Conservation (phyloP, 2,113 vertebrate species). For the Furnarius figulus region DNA sequence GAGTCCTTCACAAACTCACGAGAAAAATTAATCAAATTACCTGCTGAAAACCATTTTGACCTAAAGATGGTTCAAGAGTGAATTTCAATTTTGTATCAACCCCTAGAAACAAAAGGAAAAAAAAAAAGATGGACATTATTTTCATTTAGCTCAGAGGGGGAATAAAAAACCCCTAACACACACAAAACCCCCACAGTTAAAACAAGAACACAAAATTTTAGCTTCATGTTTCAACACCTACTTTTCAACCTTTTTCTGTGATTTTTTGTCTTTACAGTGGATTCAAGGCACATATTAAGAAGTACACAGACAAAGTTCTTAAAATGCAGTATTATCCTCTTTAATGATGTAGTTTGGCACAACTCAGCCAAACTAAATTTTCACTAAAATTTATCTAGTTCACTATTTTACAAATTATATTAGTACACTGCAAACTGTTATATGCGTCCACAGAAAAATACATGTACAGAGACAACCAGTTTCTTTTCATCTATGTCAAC, state of each 20-base stretch:
- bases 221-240: not conserved
- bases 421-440: not conserved
- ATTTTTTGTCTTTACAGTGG: not conserved
- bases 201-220: not conserved
- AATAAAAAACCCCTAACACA: not conserved
- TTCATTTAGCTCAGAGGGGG: not conserved
- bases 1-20: not conserved
- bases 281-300: not conserved
- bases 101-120: slow-evolving; percentile 74
- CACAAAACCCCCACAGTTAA: not conserved
- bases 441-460: not conserved
- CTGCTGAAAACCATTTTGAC: slow-evolving; percentile 98
- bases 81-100: slow-evolving; percentile 97
- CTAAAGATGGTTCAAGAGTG: slow-evolving; percentile 93
- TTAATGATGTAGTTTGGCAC: not conserved
- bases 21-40: slow-evolving; percentile 72
- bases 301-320: not conserved
- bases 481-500: not conserved
- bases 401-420: not conserved
- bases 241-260: not conserved
- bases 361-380: not conserved
- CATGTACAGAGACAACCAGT: not conserved
- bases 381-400: not conserved
- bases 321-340: not conserved
- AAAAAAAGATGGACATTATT: not conserved